Evolutionary conservation across 2,888 invertebrate genomes (phyloP), one percentile per base, ranked within the genome.

Genomic region (Seira musarum): DNA sequence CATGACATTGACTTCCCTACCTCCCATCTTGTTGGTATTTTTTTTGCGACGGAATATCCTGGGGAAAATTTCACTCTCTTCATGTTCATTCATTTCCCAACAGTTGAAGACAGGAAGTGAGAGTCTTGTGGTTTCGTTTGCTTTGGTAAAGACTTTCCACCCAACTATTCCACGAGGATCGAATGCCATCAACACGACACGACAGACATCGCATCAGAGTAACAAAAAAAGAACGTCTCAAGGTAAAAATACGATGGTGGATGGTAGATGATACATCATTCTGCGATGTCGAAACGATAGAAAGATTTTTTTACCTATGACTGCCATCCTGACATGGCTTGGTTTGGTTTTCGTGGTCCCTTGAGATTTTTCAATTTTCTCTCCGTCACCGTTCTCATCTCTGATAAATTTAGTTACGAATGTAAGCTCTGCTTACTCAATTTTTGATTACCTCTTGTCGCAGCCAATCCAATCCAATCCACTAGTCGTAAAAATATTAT

Each of bases 31-130:
- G 21, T 3, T 21, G 15, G 15, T 49, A 6, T 30, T 30, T 30
- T 30, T 30, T 30, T 30, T 30, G 60, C 8, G 60, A 60, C 10
- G 60, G 60, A 60, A 60, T 60, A 21, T 60, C 60, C 19, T 60
- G 60, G 60, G 60, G 60, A 22, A 60, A 22, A 60, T 15, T 60
- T 60, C 19, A 8, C 60, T 60, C 21, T n/a, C 17, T 57, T 10
- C n/a, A 3, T 13, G 21, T 5, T 60, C 19, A 8, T 22, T 60
- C 19, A 60, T 60, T 60, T 60, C 60, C 60, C n/a, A 3, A 60
- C 6, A 60, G 57, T 57, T 57, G 57, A n/a, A 60, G 60, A 60
- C 60, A 60, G 60, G 60, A 60, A 60, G n/a, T 21, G 60, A 60
- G 8, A 60, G 8, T 19, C 60, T 60, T 60, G 60, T 60, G 60